Base-by-base conservation (phyloP, 2,888 invertebrate species). In the Aromia moschata region DNA sequence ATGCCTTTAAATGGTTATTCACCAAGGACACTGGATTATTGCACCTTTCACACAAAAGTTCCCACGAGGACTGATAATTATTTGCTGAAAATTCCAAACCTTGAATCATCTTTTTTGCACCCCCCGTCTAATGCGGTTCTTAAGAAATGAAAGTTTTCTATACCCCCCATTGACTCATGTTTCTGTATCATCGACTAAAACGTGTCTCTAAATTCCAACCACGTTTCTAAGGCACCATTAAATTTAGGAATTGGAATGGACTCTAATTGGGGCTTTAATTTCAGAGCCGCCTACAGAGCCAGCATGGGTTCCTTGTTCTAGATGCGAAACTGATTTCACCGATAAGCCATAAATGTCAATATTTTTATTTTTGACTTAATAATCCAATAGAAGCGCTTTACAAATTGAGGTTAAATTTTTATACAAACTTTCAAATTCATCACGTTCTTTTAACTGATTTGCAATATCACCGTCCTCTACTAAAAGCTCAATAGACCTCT, bases 121-220 rank as follows among this genome's bases (percentile, higher is more conserved):
- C 56, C 49, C 44, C 33, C 25, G 3, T 25, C 44, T 20, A 63
- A 43, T 7, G 43, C 40, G 9, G 15, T 33, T n/a, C 53, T 52
- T 25, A 63, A 40, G 47, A 64, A 58, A 46, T 65, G 60, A 55
- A 46, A 65, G 9, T 58, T 60, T 41, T 60, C 46, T 37, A 65
- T 58, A 20, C 36, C 12, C 52, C 31, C 46, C 14, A 65, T 14
- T 1, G 56, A 41, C 10, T 49, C 15, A 49, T 62, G 62, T 37
- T 40, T 54, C 45, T 62, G 62, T 20, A 65, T 53, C 56, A 64
- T 36, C 3, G 25, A 25, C 25, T 25, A n/a, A 56, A 53, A 64
- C 4, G 56, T 64, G 41, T 64, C 62, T 4, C 56, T 37, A 43
- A 58, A 62, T 17, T 59, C 55, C 4, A 59, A 38, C 55, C 59